phyloP scores from a whole-genome alignment of 1,140 invertebrate genomes.

The Galleria mellonella region DNA sequence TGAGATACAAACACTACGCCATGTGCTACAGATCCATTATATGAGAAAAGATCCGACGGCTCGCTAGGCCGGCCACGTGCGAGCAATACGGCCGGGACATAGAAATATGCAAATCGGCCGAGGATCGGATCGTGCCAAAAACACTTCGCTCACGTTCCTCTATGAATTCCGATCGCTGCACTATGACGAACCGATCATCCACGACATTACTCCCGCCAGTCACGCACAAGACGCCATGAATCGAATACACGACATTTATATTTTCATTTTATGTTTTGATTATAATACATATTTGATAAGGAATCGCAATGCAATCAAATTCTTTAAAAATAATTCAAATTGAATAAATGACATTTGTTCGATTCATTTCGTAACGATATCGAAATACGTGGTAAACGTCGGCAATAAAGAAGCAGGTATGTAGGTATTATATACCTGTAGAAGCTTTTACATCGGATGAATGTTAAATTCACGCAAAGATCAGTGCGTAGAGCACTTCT shows the following conservation, averaged over 20 bases:
- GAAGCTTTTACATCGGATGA: too few species aligned
- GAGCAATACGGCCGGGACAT: conserved; percentile 18
- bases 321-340: too few species aligned
- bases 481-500: too few species aligned
- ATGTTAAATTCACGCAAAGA: too few species aligned
- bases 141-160: conserved; percentile 18
- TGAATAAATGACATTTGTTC: too few species aligned
- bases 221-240: conserved; percentile 4
- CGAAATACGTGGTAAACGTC: too few species aligned
- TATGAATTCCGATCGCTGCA: conserved; percentile 24
- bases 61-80: conserved; percentile 32
- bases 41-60: conserved; percentile 2
- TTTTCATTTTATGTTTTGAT: conserved; percentile 3
- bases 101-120: conserved; percentile 38
- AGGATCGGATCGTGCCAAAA: conserved; percentile 27
- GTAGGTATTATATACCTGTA: too few species aligned
- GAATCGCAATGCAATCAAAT: too few species aligned
- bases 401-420: too few species aligned
- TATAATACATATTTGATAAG: not conserved
- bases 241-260: not conserved
- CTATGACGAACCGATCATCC: conserved; percentile 27
- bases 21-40: conserved; percentile 25
- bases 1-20: conserved; percentile 19
- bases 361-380: too few species aligned
- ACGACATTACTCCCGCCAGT: conserved; percentile 10